Evolutionary conservation across 1,140 invertebrate species (phyloP), one percentile per base, ranked within the genome.

Genomic region (Tyrophagus putrescentiae): DNA sequence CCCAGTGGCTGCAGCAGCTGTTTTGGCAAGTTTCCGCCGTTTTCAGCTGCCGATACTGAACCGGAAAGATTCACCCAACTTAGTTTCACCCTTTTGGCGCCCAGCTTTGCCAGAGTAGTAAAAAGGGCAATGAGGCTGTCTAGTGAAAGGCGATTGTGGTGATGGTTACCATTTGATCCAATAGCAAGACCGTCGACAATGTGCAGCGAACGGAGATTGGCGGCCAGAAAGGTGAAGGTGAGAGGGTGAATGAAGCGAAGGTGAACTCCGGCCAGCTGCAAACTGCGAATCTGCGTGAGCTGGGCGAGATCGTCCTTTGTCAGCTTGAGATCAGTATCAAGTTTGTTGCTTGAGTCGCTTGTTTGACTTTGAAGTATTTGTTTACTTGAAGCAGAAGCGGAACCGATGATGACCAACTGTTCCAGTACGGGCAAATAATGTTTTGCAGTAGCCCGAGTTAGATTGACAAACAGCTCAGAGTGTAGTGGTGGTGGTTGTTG

Each of bases 251-350:
- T 58, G 11, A 27, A 57, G 28, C 9, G 25, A n/a, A 62, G 34
- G 53, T 62, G 29, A 58, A 54, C 57, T 18, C 53, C 36, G 32
- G n/a, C 41, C 18, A 62, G 32, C 28, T 58, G 54, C 16, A 62
- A n/a, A 7, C 44, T 54, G 50, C 59, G 36, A 11, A 62, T 18
- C 34, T 62, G 61, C 16, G 31, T 32, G 27, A 62, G 39, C 3
- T 9, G 18, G 18, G 32, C 25, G 7, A 62, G 42, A 34, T 62
- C 61, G 28, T 62, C 42, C 53, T 58, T 57, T 32, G 36, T 58
- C 9, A 62, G 34, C 36, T 58, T 62, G 27, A 62, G 7, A n/a
- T 31, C 50, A 7, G 50, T 16, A 56, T 9, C 21, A n/a, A 28
- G 23, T 27, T n/a, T 18, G 31, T 28, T 50, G 23, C 25, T 1